A percentile compares a stretch with the other conserved stretches of the same genome.
These are phyloP conservation scores for Capromys pilorides DNA, from an alignment of 2,797 vertebrate species.

Conservation along the genomic window DNA sequence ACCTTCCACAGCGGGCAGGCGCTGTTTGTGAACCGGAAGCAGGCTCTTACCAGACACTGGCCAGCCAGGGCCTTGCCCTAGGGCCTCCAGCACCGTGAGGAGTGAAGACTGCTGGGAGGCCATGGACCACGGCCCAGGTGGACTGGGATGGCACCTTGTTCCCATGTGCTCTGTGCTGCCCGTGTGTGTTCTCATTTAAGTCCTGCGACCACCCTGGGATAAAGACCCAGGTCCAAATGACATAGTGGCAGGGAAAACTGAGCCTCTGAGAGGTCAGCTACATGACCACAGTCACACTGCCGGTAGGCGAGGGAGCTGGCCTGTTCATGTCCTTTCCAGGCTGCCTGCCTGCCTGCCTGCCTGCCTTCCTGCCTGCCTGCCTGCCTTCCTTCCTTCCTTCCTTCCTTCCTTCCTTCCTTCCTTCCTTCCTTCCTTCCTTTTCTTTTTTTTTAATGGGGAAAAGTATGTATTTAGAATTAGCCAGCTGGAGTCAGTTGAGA, in stretches of 20 bases:
- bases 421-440: too few relatives aligned
- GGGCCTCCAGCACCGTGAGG: not conserved
- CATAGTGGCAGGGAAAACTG: not conserved
- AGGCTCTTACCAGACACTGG: not conserved
- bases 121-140: not conserved
- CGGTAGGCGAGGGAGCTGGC: not conserved
- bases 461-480: too few relatives aligned
- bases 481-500: too few relatives aligned
- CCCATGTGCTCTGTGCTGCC: not conserved
- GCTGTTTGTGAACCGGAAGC: not conserved
- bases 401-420: accelerated
- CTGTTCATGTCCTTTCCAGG: not conserved
- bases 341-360: accelerated
- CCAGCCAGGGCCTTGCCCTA: not conserved
- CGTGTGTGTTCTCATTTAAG: not conserved
- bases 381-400: too few relatives aligned
- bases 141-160: not conserved
- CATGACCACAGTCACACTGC: not conserved
- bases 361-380: too few relatives aligned
- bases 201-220: not conserved
- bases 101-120: not conserved
- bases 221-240: not conserved
- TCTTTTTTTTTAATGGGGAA: too few relatives aligned
- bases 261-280: not conserved
- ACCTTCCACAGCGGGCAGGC: not conserved